Evolutionary conservation across 2,113 vertebrate species (phyloP).

Genomic region (Coracopsis vasa): DNA sequence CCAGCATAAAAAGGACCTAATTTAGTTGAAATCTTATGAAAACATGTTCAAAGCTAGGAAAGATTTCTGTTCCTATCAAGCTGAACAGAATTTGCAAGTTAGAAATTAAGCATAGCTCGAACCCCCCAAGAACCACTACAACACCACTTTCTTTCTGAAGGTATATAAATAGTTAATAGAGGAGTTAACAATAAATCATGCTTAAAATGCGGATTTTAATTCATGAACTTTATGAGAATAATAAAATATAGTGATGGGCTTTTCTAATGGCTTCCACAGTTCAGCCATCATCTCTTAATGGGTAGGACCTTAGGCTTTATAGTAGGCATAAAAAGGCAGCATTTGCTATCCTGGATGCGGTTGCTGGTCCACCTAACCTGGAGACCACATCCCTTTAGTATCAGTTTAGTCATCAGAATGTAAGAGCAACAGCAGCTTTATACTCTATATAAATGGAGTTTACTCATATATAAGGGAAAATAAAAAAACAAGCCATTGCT

Average conservation of each 20-base stretch:
- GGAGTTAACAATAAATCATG: neutral
- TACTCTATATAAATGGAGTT: neutral
- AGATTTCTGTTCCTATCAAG: neutral
- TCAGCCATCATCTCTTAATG: neutral
- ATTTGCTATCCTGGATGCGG: neutral
- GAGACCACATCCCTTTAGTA: neutral
- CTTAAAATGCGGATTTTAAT: conserved; percentile 5
- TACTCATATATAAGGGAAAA: neutral
- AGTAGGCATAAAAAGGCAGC: neutral
- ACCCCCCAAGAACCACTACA: neutral
- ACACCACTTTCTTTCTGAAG: neutral
- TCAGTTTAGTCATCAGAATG: neutral
- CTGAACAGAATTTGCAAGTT: neutral
- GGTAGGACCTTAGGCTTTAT: neutral
- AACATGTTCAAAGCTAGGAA: neutral
- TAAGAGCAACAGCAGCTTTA: neutral
- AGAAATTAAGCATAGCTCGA: neutral
- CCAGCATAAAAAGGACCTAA: neutral
- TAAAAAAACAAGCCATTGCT: neutral
- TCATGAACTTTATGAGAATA: conserved; percentile 12
- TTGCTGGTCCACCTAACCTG: neutral
- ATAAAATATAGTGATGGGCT: neutral
- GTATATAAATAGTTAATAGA: conserved; percentile 21
- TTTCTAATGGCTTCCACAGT: neutral
- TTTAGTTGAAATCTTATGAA: neutral